Percentiles rank a stretch among this genome's conserved stretches.
Conservation (phyloP, 2,113 vertebrate genomes). For the Alosa alosa region DNA sequence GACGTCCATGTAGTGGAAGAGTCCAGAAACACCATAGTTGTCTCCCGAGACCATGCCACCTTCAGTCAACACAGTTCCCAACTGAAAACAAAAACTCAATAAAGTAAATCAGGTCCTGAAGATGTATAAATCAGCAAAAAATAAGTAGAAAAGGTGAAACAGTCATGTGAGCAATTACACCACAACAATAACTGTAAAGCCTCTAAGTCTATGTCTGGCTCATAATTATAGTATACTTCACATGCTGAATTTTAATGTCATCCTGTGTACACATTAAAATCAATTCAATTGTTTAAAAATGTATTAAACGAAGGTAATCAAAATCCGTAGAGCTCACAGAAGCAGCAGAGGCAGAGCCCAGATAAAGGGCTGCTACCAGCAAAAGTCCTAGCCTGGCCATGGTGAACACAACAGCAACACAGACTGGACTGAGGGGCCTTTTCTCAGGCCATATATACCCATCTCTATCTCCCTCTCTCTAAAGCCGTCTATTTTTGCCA, state of each 20-base stretch:
- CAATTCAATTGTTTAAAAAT: background rate
- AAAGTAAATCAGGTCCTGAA: background rate
- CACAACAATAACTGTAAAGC: background rate
- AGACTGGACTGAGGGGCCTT: background rate
- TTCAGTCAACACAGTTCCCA: constrained; percentile 84
- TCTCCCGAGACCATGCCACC: constrained; percentile 85
- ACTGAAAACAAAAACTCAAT: constrained; percentile 59
- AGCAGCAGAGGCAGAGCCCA: constrained; percentile 62
- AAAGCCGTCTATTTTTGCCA: background rate
- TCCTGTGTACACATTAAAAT: background rate
- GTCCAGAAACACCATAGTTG: constrained; percentile 67
- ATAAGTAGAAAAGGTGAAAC: background rate
- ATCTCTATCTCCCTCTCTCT: constrained; percentile 25
- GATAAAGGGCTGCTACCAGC: constrained; percentile 60
- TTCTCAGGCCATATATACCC: constrained; percentile 41
- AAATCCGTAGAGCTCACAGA: constrained; percentile 57
- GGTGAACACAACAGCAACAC: constrained; percentile 27
- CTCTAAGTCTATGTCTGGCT: background rate
- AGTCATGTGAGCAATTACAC: background rate
- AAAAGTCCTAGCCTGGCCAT: constrained; percentile 71
- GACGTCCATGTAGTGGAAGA: constrained; percentile 73
- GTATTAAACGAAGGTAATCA: background rate
- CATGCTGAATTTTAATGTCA: background rate
- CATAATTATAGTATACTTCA: background rate
- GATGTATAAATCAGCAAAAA: background rate